A percentile compares a stretch with the other conserved stretches of the same genome.
Evolutionary conservation across 2,113 vertebrate genomes (phyloP).

Genomic region (Sinocyclocheilus anshuiensis): DNA sequence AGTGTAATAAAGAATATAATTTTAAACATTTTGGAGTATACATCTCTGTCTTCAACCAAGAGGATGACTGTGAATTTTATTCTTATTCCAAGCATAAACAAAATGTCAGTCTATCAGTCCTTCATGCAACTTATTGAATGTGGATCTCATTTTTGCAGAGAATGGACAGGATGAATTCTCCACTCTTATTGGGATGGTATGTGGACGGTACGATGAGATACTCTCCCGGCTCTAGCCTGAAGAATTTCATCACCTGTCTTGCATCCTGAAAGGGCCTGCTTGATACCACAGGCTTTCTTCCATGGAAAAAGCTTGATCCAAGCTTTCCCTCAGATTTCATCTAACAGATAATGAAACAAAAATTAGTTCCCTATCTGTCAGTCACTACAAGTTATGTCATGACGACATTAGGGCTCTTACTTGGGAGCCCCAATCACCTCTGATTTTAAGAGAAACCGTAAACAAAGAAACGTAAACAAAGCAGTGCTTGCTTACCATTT

Average conservation of each 20-base stretch:
- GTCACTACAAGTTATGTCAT: too few species aligned
- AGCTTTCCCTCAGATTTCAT: constrained; percentile 17
- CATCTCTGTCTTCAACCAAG: background rate
- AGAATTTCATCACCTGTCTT: constrained; percentile 51
- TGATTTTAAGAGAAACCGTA: too few species aligned
- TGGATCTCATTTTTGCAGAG: constrained; percentile 55
- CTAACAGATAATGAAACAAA: constrained; percentile 16
- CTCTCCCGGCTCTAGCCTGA: constrained; percentile 52
- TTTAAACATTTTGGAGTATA: background rate
- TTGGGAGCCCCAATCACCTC: too few species aligned
- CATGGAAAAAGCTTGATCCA: constrained; percentile 39
- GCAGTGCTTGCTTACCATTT: too few species aligned
- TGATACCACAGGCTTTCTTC: constrained; percentile 3
- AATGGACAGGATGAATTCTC: constrained; percentile 54
- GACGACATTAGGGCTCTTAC: too few species aligned
- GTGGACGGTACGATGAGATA: constrained; percentile 60
- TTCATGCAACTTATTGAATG: constrained; percentile 47
- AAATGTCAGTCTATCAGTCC: background rate
- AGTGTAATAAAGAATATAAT: background rate
- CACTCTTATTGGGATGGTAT: constrained; percentile 20
- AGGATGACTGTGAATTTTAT: background rate
- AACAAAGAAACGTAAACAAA: too few species aligned
- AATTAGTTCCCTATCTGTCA: background rate
- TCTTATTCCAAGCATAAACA: background rate
- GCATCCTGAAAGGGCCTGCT: constrained; percentile 4